Evolutionary conservation across 2,888 invertebrate species (phyloP), one percentile per base, ranked within the genome.

Genomic region (Cacoxenus indagator): DNA sequence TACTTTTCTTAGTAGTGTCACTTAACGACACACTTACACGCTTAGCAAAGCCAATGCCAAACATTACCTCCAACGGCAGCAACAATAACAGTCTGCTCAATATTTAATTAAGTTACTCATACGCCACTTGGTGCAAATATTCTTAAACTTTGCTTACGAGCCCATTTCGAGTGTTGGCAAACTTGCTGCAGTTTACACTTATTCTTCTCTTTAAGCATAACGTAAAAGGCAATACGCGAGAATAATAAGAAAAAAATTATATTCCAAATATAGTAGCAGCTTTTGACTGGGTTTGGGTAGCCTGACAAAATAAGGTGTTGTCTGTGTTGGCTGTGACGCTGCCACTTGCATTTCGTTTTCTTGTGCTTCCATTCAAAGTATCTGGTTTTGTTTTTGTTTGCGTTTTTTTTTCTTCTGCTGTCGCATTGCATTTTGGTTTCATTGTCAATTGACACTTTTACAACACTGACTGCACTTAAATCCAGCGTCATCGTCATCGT

Each of bases 371-470:
- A 31, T 27, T 29, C 11, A 19, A 29, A 57, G 59, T 14, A 5
- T 27, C n/a, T 67, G 51, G 62, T 14, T 57, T 37, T 46, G 55
- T 62, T 64, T 45, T 54, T 64, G 65, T 65, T 51, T 70, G 69
- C 48, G 68, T 75, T 22, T 55, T 64, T 48, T 29, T n/a, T 29
- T 26, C 3, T 82, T 82, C 68, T 72, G 70, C 72, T 70, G 55
- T 64, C 65, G 65, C 55, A 55, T 74, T 70, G 70, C 71, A 77
- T 81, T 78, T 81, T 71, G 74, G 74, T 73, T 82, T 81, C 81
- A 81, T 78, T 82, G 81, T 82, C 80, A 81, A 81, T 82, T 81
- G 80, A 82, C 80, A 81, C 80, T 82, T 75, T 77, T 82, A 69
- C 70, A 68, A 55, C 24, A 22, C 8, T 24, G 68, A 37, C 31